Evolutionary conservation across 1,140 invertebrate genomes (phyloP).

Genomic region (Drosophila rhopaloa): DNA sequence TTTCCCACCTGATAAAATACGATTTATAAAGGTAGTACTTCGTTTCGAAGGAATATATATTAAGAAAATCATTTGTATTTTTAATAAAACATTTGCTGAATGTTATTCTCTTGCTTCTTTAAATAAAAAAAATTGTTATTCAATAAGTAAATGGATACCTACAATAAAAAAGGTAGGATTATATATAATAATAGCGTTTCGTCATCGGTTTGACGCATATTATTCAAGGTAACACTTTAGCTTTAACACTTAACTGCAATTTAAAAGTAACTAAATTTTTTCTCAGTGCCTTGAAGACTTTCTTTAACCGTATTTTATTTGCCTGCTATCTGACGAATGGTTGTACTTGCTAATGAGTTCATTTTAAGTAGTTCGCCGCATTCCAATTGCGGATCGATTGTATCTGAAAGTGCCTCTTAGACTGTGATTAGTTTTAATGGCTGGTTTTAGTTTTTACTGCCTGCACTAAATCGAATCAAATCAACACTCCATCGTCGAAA

Average conservation of each 20-base stretch:
- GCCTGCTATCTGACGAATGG: conserved; percentile 27
- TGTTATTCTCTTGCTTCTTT: no score
- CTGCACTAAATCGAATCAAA: conserved; percentile 48
- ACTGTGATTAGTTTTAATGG: conserved; percentile 79
- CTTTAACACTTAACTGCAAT: not conserved
- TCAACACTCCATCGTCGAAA: conserved; percentile 48
- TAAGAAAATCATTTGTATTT: no score
- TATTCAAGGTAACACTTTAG: no score
- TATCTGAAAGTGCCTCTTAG: conserved; percentile 79
- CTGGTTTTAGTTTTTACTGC: conserved; percentile 51
- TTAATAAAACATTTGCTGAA: no score
- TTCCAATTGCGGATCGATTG: conserved; percentile 73
- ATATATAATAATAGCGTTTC: no score
- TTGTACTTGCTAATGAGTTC: conserved; percentile 69
- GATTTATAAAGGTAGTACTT: no score
- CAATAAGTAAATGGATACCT: no score
- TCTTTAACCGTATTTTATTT: conserved; percentile 60
- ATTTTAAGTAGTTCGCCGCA: conserved; percentile 75
- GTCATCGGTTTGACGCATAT: no score
- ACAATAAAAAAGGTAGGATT: no score
- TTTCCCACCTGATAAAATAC: no score
- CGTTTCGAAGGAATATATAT: no score
- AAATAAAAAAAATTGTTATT: no score
- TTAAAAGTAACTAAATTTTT: not conserved
- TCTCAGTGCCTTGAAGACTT: conserved; percentile 49